phyloP scores from a whole-genome alignment of 2,113 vertebrate genomes.

The Pangasianodon gigas region DNA sequence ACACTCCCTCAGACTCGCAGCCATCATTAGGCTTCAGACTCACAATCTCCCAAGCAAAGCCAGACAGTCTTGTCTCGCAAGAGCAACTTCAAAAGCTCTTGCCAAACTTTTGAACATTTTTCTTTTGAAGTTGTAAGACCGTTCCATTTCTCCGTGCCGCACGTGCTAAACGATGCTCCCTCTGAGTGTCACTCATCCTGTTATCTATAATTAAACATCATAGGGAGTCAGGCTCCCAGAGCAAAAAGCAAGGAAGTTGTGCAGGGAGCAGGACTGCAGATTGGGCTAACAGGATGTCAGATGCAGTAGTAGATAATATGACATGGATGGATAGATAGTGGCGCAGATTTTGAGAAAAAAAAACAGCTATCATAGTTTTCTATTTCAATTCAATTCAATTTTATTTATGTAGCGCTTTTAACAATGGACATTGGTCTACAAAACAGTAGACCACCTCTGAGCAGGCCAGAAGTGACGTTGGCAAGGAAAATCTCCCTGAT shows the following conservation, averaged over 20 bases:
- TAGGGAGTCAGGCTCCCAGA: background rate
- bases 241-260: background rate
- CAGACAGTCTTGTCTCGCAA: background rate
- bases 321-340: background rate
- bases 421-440: background rate
- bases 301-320: background rate
- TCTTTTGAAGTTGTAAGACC: background rate
- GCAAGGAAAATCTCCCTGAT: too few relatives aligned
- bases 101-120: background rate
- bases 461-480: too few relatives aligned
- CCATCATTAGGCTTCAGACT: slow-evolving; percentile 14
- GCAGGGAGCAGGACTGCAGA: background rate
- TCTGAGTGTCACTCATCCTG: background rate
- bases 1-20: background rate
- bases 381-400: background rate
- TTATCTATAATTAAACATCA: slow-evolving; percentile 29
- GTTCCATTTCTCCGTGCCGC: background rate
- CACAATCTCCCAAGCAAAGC: background rate
- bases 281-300: background rate
- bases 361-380: background rate
- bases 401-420: background rate
- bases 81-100: slow-evolving; percentile 1
- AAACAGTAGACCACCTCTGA: background rate
- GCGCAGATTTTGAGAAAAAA: background rate
- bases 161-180: background rate